Evolutionary conservation across 1,140 invertebrate species (phyloP).

Genomic region (Paraescarpia echinospica): DNA sequence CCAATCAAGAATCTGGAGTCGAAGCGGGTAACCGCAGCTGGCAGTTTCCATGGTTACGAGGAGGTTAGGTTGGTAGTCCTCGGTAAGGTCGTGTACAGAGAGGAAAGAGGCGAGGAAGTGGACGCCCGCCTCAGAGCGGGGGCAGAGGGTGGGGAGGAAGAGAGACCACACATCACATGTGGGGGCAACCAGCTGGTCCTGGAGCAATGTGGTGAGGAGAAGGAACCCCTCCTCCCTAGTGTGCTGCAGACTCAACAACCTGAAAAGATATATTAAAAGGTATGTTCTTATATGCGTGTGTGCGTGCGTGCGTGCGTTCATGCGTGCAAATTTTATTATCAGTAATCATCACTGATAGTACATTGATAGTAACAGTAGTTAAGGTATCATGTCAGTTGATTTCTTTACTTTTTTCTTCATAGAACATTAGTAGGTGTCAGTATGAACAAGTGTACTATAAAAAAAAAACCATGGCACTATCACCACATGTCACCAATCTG

Average conservation of each 20-base stretch:
- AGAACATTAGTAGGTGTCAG: too few species aligned
- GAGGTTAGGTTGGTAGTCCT: neutral
- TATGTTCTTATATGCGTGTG: too few species aligned
- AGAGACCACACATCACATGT: neutral
- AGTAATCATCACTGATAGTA: too few species aligned
- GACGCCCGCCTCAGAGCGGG: neutral
- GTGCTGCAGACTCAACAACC: slow-evolving; percentile 5
- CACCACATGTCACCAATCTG: too few species aligned
- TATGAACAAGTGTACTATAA: too few species aligned
- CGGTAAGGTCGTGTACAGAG: neutral
- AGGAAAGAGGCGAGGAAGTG: neutral
- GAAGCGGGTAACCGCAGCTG: neutral
- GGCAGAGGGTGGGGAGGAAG: neutral
- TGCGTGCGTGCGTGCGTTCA: too few species aligned
- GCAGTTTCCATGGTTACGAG: neutral
- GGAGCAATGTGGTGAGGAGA: neutral
- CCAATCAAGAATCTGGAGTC: slow-evolving; percentile 11
- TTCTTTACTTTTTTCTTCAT: too few species aligned
- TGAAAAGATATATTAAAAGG: too few species aligned
- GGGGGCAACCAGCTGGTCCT: neutral
- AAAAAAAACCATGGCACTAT: too few species aligned
- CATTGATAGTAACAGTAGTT: too few species aligned
- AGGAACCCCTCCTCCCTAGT: neutral
- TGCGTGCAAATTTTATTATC: too few species aligned
- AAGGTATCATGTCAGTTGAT: too few species aligned